Evolutionary conservation across 2,797 vertebrate genomes (phyloP).

Genomic region (Melanotaenia maccullochi): DNA sequence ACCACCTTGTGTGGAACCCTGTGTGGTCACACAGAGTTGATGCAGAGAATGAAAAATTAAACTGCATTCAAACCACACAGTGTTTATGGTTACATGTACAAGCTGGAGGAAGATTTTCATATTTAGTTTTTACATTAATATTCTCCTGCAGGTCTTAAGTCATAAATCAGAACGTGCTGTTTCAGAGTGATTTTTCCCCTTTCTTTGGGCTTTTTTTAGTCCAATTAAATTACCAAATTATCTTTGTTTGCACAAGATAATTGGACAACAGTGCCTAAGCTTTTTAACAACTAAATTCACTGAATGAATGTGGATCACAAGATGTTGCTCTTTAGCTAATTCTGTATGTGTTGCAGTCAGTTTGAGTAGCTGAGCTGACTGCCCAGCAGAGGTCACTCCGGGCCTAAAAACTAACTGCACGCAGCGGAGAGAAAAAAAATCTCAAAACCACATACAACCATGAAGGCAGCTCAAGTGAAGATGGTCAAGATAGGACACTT

Average conservation of each 20-base stretch:
- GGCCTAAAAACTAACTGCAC: constrained; percentile 7
- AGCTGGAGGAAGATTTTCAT: not conserved
- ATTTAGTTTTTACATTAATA: not conserved
- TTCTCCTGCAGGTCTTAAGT: constrained; percentile 9
- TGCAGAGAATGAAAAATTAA: not conserved
- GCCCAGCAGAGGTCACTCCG: constrained; percentile 66
- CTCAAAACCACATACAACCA: not conserved
- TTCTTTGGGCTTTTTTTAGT: not conserved
- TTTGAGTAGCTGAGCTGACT: not conserved
- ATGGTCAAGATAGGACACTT: not conserved
- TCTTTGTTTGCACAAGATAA: constrained; percentile 23
- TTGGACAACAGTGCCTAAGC: not conserved
- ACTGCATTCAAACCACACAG: not conserved
- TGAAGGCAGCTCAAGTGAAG: not conserved
- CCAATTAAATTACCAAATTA: not conserved
- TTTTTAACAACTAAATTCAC: constrained; percentile 1
- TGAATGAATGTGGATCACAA: constrained; percentile 1
- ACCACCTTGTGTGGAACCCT: constrained; percentile 49
- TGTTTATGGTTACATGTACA: not conserved
- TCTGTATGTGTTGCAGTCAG: not conserved
- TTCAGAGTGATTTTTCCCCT: constrained; percentile 15
- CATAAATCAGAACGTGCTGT: constrained; percentile 2
- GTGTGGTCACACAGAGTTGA: not conserved
- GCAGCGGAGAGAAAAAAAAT: not conserved
- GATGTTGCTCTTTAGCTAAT: not conserved